Conservation (phyloP, 2,888 invertebrate species). For the Ichneumoninae sp. region DNA sequence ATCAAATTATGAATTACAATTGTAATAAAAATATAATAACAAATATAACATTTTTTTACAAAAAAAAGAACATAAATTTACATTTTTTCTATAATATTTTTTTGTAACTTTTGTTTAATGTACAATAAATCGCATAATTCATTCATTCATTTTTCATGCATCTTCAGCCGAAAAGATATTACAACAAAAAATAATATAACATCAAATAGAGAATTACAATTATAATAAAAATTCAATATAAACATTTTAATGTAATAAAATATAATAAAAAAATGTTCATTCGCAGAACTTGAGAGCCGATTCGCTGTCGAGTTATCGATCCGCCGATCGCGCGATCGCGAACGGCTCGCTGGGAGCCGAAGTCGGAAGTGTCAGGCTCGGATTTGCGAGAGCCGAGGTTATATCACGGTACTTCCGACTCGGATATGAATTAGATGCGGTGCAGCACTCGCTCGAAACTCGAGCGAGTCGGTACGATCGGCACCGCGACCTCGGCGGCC, state of each 20-base stretch:
- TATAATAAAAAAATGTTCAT: not conserved
- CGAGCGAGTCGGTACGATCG: conserved; percentile 38
- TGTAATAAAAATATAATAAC: too few species aligned
- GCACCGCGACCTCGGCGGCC: conserved; percentile 62
- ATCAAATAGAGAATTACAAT: too few species aligned
- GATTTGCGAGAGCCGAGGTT: conserved; percentile 32
- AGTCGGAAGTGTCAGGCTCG: conserved; percentile 22
- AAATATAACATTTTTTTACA: too few species aligned
- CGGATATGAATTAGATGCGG: conserved; percentile 45
- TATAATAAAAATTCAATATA: too few species aligned
- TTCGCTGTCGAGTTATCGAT: not conserved
- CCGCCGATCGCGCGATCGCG: not conserved
- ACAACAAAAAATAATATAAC: too few species aligned
- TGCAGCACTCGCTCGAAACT: conserved; percentile 23
- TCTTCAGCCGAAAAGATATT: too few species aligned
- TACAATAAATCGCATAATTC: too few species aligned
- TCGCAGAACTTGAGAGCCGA: not conserved
- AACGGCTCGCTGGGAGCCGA: not conserved
- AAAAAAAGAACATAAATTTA: too few species aligned
- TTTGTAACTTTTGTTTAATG: too few species aligned
- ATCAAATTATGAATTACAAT: too few species aligned
- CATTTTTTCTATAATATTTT: too few species aligned
- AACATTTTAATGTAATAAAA: not conserved
- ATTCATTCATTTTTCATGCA: too few species aligned
- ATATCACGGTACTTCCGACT: conserved; percentile 51